Base-by-base conservation (phyloP, 1,140 invertebrate species). In the Rhizoglyphus robini region DNA sequence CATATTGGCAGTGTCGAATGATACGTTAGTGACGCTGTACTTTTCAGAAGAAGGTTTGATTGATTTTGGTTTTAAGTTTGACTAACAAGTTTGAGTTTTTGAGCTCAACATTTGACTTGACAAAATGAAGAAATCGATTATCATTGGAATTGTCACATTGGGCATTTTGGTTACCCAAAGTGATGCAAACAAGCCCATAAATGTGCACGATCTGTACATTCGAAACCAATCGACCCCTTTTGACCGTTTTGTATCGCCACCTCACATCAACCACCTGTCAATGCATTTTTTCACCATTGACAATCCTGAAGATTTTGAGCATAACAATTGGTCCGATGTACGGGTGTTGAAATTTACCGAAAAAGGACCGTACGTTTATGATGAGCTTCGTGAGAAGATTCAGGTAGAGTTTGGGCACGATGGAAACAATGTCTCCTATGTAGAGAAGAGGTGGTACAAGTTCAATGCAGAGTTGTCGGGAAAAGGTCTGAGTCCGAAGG, bases 291-390 rank as follows among this genome's bases (percentile, higher is more conserved):
- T 54, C 23, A 8, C 8, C 8, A 54, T 54, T 54, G 23, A 5
- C 51, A 54, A 54, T 54, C 8, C 51, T 32, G 31, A 54, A 54
- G 51, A 54, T 11, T 54, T 54, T 54, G 51, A 54, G 8, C 8
- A 25, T 11, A 11, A 8, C 5, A 54, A 54, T 27, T 18, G 36
- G 8, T 41, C 36, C 36, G 51, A 54, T 32, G 20, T 54, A 11
- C 23, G 23, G 8, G 23, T 27, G 31, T 23, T 54, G 15, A 54
- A 54, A 27, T 54, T 27, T 54, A 15, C 8, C 8, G 51, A 54
- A 20, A 54, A 11, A 11, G 51, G 51, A 5, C 51, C 51, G 23
- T 54, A 27, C 31, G 51, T 54, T 54, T 54, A 54, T 54, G 51
- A 54, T 5, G 51, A 54, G 23, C 8, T 15, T 5, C 23, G 51